Base-by-base conservation (phyloP, 2,888 invertebrate genomes). In the Chrysodeixis includens region DNA sequence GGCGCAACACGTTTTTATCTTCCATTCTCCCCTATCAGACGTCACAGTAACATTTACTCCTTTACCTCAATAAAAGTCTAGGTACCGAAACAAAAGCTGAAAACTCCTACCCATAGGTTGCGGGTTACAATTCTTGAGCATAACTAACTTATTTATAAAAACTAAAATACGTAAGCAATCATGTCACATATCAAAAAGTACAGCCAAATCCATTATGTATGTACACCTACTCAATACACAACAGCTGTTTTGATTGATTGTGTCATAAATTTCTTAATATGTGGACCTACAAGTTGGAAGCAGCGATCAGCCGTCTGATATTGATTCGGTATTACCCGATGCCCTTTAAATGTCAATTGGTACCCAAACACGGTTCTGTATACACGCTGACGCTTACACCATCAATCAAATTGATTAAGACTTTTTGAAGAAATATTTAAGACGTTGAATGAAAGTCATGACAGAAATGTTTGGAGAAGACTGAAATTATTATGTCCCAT, bases 311-410 rank as follows among this genome's bases (percentile, higher is more conserved):
- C 40, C 46, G 2, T 9, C 26, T 16, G 9, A 58, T 75, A 75
- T 70, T 61, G 61, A 53, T 56, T 65, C 8, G 16, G 16, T 32
- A 40, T 26, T 55, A 32, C 46, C 56, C 51, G 18, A 49, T 56
- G 56, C 44, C 71, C 64, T 75, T 71, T 73, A 75, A 62, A 75
- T 73, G 76, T 62, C 76, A 71, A 65, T 62, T 49, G 30, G 22
- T 56, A 22, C 40, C 8, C 49, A 51, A 69, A 69, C 56, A 61
- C 6, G 30, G 9, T n/a, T 40, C 32, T 22, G 18, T 44, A 40
- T 6, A 52, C 20, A 69, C 32, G 46, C 22, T 69, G 63, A 69
- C 55, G n/a, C 22, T 20, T 35, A 51, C 53, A 56, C 56, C 71
- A 60, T 71, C 35, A 75, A 71, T 71, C 71, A 71, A 51, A 56